A percentile compares a stretch with the other conserved stretches of the same genome.
These are phyloP conservation scores for Chionoecetes opilio DNA, from an alignment of 1,140 invertebrate species.

Conservation along the genomic window DNA sequence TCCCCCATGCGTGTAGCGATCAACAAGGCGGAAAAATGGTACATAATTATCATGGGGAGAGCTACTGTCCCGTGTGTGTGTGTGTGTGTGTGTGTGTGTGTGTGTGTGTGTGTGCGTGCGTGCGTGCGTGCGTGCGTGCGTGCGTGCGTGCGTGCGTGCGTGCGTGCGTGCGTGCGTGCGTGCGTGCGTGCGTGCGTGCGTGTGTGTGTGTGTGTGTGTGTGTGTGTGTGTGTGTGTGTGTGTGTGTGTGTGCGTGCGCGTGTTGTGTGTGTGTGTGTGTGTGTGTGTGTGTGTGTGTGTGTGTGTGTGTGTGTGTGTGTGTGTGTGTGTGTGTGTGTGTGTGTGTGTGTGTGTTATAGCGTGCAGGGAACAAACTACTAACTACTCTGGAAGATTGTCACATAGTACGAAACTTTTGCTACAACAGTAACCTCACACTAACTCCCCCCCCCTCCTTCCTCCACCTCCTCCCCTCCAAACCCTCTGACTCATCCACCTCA, in stretches of 20 bases:
- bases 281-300: too few relatives aligned
- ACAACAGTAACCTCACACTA: not conserved
- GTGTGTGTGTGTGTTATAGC: not conserved
- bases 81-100: conserved; percentile 25
- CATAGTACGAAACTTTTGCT: not conserved
- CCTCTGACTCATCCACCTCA: not conserved
- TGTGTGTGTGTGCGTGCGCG: too few relatives aligned
- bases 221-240: too few relatives aligned
- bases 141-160: not conserved
- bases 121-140: too few relatives aligned
- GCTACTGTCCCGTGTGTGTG: not conserved
- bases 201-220: conserved; percentile 13
- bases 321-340: not conserved
- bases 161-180: not conserved
- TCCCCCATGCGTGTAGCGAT: not conserved
- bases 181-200: not conserved
- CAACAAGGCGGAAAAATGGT: not conserved
- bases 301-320: not conserved
- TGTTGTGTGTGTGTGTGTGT: too few relatives aligned
- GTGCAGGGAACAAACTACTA: not conserved
- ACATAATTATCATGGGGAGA: not conserved
- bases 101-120: not conserved
- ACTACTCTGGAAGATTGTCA: not conserved
- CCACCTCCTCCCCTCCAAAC: not conserved
- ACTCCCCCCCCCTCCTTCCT: not conserved